Evolutionary conservation across 2,888 invertebrate species (phyloP).

Genomic region (Sylvicola fuscatus): DNA sequence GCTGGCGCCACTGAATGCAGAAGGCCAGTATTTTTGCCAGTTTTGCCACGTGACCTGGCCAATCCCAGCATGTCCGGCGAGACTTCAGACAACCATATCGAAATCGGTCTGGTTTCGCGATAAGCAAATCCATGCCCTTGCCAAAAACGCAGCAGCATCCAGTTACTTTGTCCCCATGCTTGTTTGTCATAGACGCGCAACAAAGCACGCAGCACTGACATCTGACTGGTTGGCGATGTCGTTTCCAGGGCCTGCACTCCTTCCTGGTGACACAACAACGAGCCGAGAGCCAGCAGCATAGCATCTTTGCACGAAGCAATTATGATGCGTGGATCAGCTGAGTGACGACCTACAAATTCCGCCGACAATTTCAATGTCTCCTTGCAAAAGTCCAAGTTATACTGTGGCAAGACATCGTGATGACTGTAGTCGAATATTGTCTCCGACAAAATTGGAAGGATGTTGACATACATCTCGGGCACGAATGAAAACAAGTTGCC

Average conservation of each 20-base stretch:
- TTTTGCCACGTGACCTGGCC: conserved; percentile 20
- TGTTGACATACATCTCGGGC: conserved; percentile 45
- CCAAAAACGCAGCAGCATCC: conserved; percentile 68
- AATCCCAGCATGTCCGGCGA: conserved; percentile 16
- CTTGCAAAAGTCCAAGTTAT: conserved; percentile 13
- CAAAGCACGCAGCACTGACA: conserved; percentile 43
- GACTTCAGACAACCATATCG: conserved; percentile 29
- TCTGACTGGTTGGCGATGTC: conserved; percentile 39
- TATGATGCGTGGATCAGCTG: conserved; percentile 53
- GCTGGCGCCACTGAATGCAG: conserved; percentile 24
- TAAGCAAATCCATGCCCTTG: conserved; percentile 67
- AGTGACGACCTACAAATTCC: conserved; percentile 52
- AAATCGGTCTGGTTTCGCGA: conserved; percentile 35
- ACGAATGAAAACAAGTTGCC: conserved; percentile 40
- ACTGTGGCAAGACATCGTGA: conserved; percentile 20
- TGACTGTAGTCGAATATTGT: conserved; percentile 24
- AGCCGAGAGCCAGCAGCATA: conserved; percentile 53
- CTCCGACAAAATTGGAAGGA: conserved; percentile 23
- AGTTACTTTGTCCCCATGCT: conserved; percentile 69
- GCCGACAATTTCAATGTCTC: conserved; percentile 27
- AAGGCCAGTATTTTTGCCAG: conserved; percentile 23
- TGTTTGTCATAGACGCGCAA: conserved; percentile 61
- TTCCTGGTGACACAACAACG: conserved; percentile 49
- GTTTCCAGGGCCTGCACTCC: conserved; percentile 52
- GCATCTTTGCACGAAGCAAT: conserved; percentile 55